phyloP scores from a whole-genome alignment of 2,113 vertebrate genomes.

The Bubalus kerabau region DNA sequence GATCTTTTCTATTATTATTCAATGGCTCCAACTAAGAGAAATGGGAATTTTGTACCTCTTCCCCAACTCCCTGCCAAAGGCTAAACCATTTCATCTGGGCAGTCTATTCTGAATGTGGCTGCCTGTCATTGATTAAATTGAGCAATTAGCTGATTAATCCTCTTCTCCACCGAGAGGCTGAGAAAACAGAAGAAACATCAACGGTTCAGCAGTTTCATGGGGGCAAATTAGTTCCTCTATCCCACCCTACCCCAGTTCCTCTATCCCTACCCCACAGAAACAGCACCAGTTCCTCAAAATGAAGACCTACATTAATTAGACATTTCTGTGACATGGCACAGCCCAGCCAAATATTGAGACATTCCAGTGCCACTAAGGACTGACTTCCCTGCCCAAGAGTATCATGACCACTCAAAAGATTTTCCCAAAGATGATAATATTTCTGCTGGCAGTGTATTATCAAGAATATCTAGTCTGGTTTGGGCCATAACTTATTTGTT shows the following conservation, averaged over 20 bases:
- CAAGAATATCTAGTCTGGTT: constrained; percentile 74
- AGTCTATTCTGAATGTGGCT: neutral
- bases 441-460: constrained; percentile 71
- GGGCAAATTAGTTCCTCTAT: constrained; percentile 38
- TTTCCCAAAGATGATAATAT: constrained; percentile 75
- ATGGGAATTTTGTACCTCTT: neutral
- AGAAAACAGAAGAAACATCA: constrained; percentile 61
- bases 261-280: neutral
- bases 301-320: constrained; percentile 72
- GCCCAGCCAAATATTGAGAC: constrained; percentile 72
- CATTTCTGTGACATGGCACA: constrained; percentile 70
- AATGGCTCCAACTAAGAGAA: neutral
- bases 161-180: neutral
- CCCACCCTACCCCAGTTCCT: neutral
- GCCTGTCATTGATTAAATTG: neutral
- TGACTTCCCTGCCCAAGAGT: constrained; percentile 60
- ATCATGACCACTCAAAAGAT: constrained; percentile 74
- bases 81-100: neutral
- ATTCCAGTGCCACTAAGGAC: constrained; percentile 61
- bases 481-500: constrained; percentile 67
- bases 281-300: constrained; percentile 76
- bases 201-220: constrained; percentile 28
- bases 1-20: neutral
- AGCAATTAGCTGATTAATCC: constrained; percentile 32
- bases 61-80: neutral